phyloP scores from a whole-genome alignment of 2,888 invertebrate genomes.

The Brachyptera putata region DNA sequence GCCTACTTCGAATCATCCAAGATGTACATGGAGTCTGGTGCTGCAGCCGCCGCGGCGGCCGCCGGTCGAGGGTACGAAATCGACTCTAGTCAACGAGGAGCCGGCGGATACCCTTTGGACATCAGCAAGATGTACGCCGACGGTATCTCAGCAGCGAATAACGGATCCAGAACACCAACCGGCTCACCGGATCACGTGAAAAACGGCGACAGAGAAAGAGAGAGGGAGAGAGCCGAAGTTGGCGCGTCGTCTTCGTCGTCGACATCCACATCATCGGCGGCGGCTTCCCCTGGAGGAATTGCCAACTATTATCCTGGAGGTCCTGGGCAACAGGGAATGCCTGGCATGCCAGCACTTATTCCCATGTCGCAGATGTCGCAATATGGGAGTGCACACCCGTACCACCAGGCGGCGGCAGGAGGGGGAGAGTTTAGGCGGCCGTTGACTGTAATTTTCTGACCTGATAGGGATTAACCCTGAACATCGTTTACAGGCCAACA shows the following conservation, averaged over 20 bases:
- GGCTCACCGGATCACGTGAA: slow-evolving; percentile 47
- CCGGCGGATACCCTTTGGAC: slow-evolving; percentile 55
- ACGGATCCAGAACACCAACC: slow-evolving; percentile 49
- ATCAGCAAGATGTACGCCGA: slow-evolving; percentile 64
- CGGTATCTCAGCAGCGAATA: slow-evolving; percentile 47
- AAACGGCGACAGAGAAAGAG: slow-evolving; percentile 33
- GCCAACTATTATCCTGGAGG: slow-evolving; percentile 56
- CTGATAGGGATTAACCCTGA: slow-evolving; percentile 50
- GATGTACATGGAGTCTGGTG: slow-evolving; percentile 57
- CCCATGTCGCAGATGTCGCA: slow-evolving; percentile 52
- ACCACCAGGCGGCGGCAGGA: slow-evolving; percentile 31
- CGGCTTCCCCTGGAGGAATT: slow-evolving; percentile 56
- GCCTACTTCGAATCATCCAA: slow-evolving; percentile 65
- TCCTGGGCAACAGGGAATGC: slow-evolving; percentile 34
- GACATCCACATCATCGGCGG: slow-evolving; percentile 58
- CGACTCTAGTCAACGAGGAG: slow-evolving; percentile 33
- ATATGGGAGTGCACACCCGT: slow-evolving; percentile 56
- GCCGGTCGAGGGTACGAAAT: slow-evolving; percentile 32
- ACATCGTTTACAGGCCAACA: neutral
- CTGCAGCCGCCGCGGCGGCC: slow-evolving; percentile 38
- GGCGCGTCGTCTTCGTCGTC: slow-evolving; percentile 53
- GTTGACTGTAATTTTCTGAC: slow-evolving; percentile 77
- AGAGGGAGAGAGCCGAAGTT: slow-evolving; percentile 37
- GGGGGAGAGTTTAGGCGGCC: slow-evolving; percentile 67
- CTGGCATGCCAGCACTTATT: slow-evolving; percentile 30